Evolutionary conservation across 2,797 vertebrate species (phyloP).

Genomic region (Uromys caudimaculatus): DNA sequence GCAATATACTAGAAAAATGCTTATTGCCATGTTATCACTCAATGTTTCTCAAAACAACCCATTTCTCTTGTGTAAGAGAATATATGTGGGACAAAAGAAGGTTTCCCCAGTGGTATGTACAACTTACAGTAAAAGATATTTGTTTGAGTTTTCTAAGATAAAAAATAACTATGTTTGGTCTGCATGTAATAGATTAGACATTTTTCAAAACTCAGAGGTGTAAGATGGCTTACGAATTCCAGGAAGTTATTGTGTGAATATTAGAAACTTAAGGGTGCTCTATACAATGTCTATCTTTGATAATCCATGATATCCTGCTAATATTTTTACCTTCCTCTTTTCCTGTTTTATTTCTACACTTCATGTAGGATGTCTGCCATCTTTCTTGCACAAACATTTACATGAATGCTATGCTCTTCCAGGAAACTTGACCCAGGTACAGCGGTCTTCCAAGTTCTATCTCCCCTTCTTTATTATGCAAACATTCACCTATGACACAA

Average conservation of each 20-base stretch:
- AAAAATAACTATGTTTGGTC: slow-evolving; percentile 40
- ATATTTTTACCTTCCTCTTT: slow-evolving; percentile 48
- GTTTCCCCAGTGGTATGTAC: background rate
- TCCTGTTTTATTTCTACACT: slow-evolving; percentile 29
- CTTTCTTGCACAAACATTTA: background rate
- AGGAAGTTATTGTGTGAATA: slow-evolving; percentile 61
- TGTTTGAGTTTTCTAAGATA: slow-evolving; percentile 11
- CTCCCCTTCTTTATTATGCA: background rate
- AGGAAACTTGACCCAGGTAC: background rate
- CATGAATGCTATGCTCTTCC: background rate
- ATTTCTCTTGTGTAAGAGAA: background rate
- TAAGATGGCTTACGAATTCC: slow-evolving; percentile 67
- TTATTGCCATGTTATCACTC: background rate
- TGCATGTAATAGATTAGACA: slow-evolving; percentile 33
- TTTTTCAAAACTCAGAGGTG: slow-evolving; percentile 71
- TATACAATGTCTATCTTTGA: slow-evolving; percentile 57
- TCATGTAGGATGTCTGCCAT: background rate
- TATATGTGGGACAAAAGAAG: background rate
- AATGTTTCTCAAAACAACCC: background rate
- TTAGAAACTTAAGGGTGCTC: slow-evolving; percentile 61
- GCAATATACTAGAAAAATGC: background rate
- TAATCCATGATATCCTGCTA: slow-evolving; percentile 26
- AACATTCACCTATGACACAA: background rate
- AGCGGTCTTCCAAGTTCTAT: background rate
- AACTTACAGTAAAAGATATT: slow-evolving; percentile 18